Evolutionary conservation across 1,140 invertebrate species (phyloP).

Genomic region (Drosophila paulistorum): DNA sequence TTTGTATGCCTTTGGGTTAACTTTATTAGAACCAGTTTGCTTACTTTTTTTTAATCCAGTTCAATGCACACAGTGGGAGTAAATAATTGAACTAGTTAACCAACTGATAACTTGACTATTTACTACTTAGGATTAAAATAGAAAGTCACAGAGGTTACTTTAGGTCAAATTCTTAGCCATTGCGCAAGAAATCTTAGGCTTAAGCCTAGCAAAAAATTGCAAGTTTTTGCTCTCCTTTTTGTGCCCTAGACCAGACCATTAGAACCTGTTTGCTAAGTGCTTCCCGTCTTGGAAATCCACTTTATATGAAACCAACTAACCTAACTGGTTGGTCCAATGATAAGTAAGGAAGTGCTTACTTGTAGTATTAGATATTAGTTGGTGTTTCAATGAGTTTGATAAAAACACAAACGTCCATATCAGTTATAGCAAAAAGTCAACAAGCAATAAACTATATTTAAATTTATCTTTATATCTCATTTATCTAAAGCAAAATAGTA

Average conservation of each 20-base stretch:
- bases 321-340: slow-evolving; percentile 30
- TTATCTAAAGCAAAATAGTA: slow-evolving; percentile 11
- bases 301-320: slow-evolving; percentile 26
- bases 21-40: background rate
- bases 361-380: slow-evolving; percentile 2
- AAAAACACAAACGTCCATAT: background rate
- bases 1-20: background rate
- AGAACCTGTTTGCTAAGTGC: slow-evolving; percentile 46
- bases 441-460: slow-evolving; percentile 49
- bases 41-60: background rate
- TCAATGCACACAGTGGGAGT: background rate
- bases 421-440: slow-evolving; percentile 17
- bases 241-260: slow-evolving; percentile 20
- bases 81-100: background rate
- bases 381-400: background rate
- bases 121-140: background rate
- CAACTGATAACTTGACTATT: background rate
- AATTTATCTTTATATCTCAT: slow-evolving; percentile 52
- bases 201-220: no score
- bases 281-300: background rate
- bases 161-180: no score
- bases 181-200: background rate
- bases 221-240: slow-evolving; percentile 9
- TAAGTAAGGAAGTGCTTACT: background rate
- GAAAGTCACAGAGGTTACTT: no score